phyloP scores from a whole-genome alignment of 2,797 vertebrate species.

The Petrocephalus sullivani region DNA sequence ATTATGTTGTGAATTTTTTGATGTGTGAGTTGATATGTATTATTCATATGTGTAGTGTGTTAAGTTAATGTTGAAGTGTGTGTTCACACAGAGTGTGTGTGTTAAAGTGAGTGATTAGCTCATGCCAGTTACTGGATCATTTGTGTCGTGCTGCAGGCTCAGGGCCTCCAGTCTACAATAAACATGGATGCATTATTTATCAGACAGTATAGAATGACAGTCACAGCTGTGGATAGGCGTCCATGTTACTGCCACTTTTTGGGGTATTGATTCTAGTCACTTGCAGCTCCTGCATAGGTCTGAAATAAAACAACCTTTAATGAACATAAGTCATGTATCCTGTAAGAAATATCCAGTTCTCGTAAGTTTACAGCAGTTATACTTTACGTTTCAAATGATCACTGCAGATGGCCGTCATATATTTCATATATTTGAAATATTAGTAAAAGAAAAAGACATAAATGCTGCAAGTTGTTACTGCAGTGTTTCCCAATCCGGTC shows the following conservation, averaged over 20 bases:
- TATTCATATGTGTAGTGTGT: background rate
- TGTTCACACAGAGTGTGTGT: background rate
- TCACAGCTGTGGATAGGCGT: background rate
- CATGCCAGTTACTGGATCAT: background rate
- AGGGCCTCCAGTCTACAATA: background rate
- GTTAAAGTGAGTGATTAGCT: background rate
- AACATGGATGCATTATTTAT: background rate
- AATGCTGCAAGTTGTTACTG: background rate
- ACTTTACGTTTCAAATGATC: background rate
- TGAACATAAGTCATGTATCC: background rate
- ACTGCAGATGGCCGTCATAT: background rate
- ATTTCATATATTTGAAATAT: background rate
- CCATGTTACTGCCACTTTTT: background rate
- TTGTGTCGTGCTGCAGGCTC: background rate
- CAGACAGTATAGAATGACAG: background rate
- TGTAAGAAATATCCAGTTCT: background rate
- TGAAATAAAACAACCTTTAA: background rate
- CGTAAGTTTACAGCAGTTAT: background rate
- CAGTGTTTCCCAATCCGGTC: background rate
- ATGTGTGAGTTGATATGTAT: background rate
- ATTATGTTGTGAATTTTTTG: background rate
- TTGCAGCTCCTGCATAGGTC: background rate
- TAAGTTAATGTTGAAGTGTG: background rate
- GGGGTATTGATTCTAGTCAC: background rate
- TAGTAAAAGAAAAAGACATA: background rate